Percentiles rank a stretch among this genome's conserved stretches.
Evolutionary conservation across 2,113 vertebrate species (phyloP).

Genomic region (Aptenodytes forsteri): DNA sequence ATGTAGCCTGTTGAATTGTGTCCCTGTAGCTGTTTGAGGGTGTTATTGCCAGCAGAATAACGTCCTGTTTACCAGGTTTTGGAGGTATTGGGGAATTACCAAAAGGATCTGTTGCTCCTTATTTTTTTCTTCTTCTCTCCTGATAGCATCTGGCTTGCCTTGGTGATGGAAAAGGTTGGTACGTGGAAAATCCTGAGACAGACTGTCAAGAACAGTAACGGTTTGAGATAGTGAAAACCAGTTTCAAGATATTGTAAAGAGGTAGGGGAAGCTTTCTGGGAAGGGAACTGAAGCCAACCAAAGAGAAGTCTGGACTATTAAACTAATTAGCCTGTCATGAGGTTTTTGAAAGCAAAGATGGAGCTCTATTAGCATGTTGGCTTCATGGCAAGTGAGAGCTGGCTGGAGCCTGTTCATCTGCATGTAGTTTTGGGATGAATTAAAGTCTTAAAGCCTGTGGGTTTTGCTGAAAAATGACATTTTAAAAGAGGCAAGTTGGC

Average conservation of each 20-base stretch:
- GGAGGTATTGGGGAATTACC: not conserved
- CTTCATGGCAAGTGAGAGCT: conserved; percentile 29
- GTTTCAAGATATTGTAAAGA: not conserved
- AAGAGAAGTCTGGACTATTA: conserved; percentile 28
- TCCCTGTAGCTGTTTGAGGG: not conserved
- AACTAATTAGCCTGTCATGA: conserved; percentile 37
- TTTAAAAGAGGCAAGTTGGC: conserved; percentile 36
- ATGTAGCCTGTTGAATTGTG: not conserved
- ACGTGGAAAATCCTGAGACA: not conserved
- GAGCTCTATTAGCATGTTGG: conserved; percentile 23
- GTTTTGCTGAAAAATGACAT: conserved; percentile 40
- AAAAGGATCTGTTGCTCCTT: not conserved
- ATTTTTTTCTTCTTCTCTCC: not conserved
- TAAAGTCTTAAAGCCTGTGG: conserved; percentile 13
- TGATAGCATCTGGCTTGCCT: not conserved
- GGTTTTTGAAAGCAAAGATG: conserved; percentile 32
- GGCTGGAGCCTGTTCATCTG: conserved; percentile 40
- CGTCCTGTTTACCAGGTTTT: not conserved
- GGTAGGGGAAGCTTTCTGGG: not conserved
- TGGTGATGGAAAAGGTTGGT: not conserved
- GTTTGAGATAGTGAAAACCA: not conserved
- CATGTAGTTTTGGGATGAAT: conserved; percentile 40
- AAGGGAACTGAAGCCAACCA: not conserved
- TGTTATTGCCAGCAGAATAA: not conserved
- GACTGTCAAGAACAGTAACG: not conserved